phyloP scores from a whole-genome alignment of 2,888 invertebrate species.

The Frankliniella fusca region DNA sequence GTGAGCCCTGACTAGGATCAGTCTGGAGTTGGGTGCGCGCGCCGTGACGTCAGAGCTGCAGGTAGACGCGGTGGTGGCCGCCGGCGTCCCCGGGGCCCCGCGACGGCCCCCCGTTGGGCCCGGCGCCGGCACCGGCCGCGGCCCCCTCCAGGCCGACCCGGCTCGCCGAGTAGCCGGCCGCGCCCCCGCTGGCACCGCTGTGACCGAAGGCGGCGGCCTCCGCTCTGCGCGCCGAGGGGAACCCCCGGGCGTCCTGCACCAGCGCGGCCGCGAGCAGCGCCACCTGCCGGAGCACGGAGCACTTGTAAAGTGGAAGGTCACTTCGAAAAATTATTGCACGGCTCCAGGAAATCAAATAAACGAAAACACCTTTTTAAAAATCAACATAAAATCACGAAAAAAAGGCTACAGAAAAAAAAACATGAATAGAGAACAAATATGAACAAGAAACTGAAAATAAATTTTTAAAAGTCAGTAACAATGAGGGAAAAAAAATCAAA shows the following conservation, averaged over 20 bases:
- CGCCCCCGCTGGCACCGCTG: neutral
- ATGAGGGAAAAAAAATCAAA: too few relatives aligned
- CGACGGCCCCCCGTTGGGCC: neutral
- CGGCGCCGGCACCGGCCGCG: neutral
- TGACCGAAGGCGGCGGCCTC: neutral
- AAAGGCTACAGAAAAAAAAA: too few relatives aligned
- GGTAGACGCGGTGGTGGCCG: conserved; percentile 8
- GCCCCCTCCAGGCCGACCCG: neutral
- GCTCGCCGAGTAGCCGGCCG: conserved; percentile 2
- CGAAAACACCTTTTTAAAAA: too few relatives aligned
- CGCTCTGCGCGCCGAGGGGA: neutral
- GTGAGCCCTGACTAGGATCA: too few relatives aligned
- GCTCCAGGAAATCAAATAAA: too few relatives aligned
- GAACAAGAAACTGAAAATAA: too few relatives aligned
- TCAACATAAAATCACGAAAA: too few relatives aligned
- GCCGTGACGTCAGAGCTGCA: neutral
- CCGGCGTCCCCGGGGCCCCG: conserved; percentile 18
- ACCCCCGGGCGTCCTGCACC: neutral
- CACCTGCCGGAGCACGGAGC: neutral
- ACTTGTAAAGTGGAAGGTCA: too few relatives aligned
- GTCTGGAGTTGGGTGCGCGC: too few relatives aligned
- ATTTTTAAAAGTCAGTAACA: too few relatives aligned
- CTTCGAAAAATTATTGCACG: too few relatives aligned
- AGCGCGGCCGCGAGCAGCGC: neutral
- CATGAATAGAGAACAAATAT: too few relatives aligned